phyloP scores from a whole-genome alignment of 1,140 invertebrate genomes.

The Ectropis grisescens region DNA sequence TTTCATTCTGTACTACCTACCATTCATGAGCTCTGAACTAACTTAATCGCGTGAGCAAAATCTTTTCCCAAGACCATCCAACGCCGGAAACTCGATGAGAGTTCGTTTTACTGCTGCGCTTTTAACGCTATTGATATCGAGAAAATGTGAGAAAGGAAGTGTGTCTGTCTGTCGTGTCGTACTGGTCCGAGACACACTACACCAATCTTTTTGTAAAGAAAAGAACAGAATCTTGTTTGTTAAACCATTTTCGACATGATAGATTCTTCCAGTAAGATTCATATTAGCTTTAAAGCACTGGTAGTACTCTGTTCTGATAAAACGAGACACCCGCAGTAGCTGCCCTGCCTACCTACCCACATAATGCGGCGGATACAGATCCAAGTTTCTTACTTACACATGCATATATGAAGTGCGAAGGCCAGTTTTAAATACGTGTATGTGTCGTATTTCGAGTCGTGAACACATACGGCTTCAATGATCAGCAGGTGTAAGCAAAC shows the following conservation, averaged over 20 bases:
- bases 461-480: constrained; percentile 66
- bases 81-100: constrained; percentile 51
- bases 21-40: constrained; percentile 9
- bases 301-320: constrained; percentile 54
- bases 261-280: constrained; percentile 47
- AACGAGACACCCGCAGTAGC: constrained; percentile 61
- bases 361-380: constrained; percentile 67
- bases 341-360: constrained; percentile 62
- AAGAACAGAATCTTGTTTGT: constrained; percentile 25
- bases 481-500: constrained; percentile 67
- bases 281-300: constrained; percentile 58
- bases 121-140: constrained; percentile 61
- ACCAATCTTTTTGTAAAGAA: constrained; percentile 45
- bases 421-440: constrained; percentile 61
- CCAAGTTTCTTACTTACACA: constrained; percentile 65
- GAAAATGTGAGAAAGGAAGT: constrained; percentile 69
- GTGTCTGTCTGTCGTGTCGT: constrained; percentile 58
- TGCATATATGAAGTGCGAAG: constrained; percentile 53
- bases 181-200: constrained; percentile 48
- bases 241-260: constrained; percentile 48
- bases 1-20: too few relatives aligned
- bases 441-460: constrained; percentile 21
- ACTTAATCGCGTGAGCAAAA: constrained; percentile 20
- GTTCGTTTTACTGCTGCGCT: constrained; percentile 53
- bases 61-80: constrained; percentile 35